A percentile compares a stretch with the other conserved stretches of the same genome.
Conservation (phyloP, 2,113 vertebrate species). For the Odocoileus virginianus region DNA sequence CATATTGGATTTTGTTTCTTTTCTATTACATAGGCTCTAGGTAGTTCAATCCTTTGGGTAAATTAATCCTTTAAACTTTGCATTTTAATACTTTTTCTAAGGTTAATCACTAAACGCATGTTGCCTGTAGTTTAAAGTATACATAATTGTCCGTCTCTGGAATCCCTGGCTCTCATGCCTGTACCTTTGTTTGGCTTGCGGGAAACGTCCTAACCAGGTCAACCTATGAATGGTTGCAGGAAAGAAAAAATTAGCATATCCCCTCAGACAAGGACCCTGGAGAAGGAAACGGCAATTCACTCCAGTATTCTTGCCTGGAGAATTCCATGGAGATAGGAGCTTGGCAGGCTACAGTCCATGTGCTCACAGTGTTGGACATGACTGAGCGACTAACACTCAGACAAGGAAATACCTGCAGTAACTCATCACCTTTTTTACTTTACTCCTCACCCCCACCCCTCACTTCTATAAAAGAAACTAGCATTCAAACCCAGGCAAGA, state of each 20-base stretch:
- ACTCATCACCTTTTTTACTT: not conserved
- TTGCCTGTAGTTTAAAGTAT: not conserved
- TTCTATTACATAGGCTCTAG: not conserved
- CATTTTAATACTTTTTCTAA: not conserved
- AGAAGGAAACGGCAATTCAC: not conserved
- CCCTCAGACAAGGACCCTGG: not conserved
- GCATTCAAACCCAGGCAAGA: not conserved
- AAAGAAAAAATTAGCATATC: not conserved
- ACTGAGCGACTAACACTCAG: fast-evolving
- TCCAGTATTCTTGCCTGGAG: not conserved
- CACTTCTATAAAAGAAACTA: not conserved
- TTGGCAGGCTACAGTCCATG: not conserved
- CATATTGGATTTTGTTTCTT: not conserved
- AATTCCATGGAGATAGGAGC: not conserved
- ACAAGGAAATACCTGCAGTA: not conserved
- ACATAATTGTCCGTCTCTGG: not conserved
- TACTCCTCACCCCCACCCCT: not conserved
- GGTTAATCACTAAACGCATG: not conserved
- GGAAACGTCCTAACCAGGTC: not conserved
- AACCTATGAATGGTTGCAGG: not conserved
- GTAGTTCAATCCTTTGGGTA: not conserved
- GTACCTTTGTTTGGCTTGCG: not conserved
- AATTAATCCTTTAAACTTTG: not conserved
- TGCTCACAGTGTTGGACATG: not conserved
- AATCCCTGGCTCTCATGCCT: not conserved